Percentiles rank a stretch among this genome's conserved stretches.
These are phyloP conservation scores for Ceratosolen solmsi DNA, from an alignment of 1,140 invertebrate species.

Conservation along the genomic window DNA sequence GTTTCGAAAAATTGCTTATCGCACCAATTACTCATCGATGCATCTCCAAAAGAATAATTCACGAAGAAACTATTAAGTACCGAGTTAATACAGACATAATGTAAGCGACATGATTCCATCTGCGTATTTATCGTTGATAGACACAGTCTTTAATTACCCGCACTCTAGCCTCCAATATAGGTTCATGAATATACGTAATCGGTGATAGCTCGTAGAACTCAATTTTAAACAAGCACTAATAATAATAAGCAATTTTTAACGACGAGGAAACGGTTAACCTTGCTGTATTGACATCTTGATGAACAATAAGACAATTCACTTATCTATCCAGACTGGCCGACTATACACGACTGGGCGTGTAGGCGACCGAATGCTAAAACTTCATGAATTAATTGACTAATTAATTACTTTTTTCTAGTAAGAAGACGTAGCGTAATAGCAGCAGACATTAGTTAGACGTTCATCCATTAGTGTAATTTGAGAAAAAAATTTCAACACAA, in stretches of 20 bases:
- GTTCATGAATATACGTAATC: constrained; percentile 32
- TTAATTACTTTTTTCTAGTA: constrained; percentile 62
- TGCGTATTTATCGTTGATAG: background rate
- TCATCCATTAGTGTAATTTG: no score
- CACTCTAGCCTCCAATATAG: background rate
- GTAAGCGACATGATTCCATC: background rate
- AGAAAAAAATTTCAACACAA: no score
- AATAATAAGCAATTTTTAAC: constrained; percentile 39
- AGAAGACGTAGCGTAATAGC: background rate
- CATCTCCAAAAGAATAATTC: background rate
- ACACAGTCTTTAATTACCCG: constrained; percentile 23
- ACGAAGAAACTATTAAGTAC: background rate
- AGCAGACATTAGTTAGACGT: background rate
- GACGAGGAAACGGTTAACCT: constrained; percentile 66
- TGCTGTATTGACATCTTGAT: constrained; percentile 68
- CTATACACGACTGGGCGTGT: constrained; percentile 52
- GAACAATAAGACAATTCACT: constrained; percentile 62
- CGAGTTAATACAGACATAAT: background rate
- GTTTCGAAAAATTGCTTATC: no score
- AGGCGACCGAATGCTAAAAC: constrained; percentile 56
- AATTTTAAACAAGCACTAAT: constrained; percentile 34
- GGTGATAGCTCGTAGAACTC: constrained; percentile 8
- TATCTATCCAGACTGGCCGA: constrained; percentile 40
- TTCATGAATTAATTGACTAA: constrained; percentile 64
- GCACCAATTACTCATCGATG: background rate